Percentiles rank a stretch among this genome's conserved stretches.
Conservation (phyloP, 2,113 vertebrate genomes). For the Prunella fulvescens region DNA sequence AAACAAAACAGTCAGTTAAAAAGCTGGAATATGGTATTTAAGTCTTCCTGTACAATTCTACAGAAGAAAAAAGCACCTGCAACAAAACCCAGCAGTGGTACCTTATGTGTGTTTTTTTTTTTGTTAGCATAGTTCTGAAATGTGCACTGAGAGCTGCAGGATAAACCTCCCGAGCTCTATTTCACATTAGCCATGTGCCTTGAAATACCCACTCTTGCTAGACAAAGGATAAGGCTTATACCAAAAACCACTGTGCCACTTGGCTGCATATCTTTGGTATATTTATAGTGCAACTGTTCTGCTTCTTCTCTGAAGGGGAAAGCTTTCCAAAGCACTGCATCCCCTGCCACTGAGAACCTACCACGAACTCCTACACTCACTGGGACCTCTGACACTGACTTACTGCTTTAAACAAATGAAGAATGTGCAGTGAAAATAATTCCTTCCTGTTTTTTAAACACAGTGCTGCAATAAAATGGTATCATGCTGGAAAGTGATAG, state of each 20-base stretch:
- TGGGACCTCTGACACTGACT: neutral
- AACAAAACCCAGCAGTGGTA: neutral
- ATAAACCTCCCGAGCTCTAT: neutral
- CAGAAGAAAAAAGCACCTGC: neutral
- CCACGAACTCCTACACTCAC: neutral
- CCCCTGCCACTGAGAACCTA: neutral
- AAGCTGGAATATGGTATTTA: neutral
- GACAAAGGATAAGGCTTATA: slow-evolving; percentile 43
- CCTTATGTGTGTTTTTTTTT: neutral
- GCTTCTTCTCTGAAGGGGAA: neutral
- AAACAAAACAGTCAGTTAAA: neutral
- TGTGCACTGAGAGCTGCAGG: neutral
- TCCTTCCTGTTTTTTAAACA: neutral
- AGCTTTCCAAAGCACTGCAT: neutral
- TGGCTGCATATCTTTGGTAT: slow-evolving; percentile 60
- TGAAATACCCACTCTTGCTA: neutral
- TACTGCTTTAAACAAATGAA: neutral
- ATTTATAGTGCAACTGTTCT: slow-evolving; percentile 31
- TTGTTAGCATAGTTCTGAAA: neutral
- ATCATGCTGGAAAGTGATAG: neutral
- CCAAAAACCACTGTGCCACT: slow-evolving; percentile 12
- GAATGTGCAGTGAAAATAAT: neutral
- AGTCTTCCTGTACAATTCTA: neutral
- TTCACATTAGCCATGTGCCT: neutral
- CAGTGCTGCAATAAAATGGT: neutral